Evolutionary conservation across 2,113 vertebrate species (phyloP).

Genomic region (Cyanoramphus novaezelandiae): DNA sequence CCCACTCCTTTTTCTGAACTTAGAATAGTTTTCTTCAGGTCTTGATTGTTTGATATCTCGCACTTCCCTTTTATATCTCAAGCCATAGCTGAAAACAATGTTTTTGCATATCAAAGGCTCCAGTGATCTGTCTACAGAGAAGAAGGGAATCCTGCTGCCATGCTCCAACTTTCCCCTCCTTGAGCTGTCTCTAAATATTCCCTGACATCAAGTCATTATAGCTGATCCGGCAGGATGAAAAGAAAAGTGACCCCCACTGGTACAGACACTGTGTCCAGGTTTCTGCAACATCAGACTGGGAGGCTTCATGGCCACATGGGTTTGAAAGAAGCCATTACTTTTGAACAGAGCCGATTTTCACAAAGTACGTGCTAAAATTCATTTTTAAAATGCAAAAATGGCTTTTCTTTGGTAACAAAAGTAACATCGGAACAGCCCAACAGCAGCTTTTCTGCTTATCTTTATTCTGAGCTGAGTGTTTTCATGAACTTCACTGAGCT

Average conservation of each 20-base stretch:
- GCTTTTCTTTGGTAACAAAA: neutral
- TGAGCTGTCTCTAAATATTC: slow-evolving; percentile 56
- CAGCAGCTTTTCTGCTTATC: neutral
- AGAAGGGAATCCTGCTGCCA: slow-evolving; percentile 67
- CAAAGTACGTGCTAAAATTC: neutral
- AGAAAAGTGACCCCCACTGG: slow-evolving; percentile 68
- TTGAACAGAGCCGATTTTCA: slow-evolving; percentile 10
- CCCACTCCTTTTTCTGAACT: slow-evolving; percentile 46
- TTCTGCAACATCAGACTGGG: slow-evolving; percentile 48
- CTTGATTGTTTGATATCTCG: slow-evolving; percentile 73
- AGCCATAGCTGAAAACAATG: slow-evolving; percentile 64
- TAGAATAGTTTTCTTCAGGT: slow-evolving; percentile 63
- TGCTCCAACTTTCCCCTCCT: slow-evolving; percentile 52
- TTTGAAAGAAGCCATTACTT: slow-evolving; percentile 71
- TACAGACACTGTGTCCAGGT: slow-evolving; percentile 59
- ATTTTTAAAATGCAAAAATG: neutral
- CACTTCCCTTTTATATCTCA: slow-evolving; percentile 69
- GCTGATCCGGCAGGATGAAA: slow-evolving; percentile 65
- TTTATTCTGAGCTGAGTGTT: neutral
- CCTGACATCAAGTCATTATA: slow-evolving; percentile 67
- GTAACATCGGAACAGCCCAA: neutral
- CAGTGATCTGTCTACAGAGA: slow-evolving; percentile 70
- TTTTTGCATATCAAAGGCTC: slow-evolving; percentile 74
- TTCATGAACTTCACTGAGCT: neutral
- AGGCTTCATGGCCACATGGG: slow-evolving; percentile 59